These are phyloP conservation scores for Homarus americanus DNA, from an alignment of 1,140 invertebrate genomes.

Conservation along the genomic window DNA sequence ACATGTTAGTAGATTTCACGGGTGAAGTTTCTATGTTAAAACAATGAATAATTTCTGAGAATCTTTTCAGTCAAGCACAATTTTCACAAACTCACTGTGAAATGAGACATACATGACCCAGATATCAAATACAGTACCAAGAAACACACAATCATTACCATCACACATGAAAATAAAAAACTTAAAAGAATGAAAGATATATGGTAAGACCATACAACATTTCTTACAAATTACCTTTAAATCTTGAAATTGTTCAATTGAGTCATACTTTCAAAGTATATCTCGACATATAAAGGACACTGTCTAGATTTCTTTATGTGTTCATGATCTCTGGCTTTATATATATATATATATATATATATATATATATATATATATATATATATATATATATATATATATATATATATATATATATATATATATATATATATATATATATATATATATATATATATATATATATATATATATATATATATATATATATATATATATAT, in stretches of 20 bases:
- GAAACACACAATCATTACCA: no score
- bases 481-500: slow-evolving; percentile 50
- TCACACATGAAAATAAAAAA: neutral
- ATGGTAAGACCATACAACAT: neutral
- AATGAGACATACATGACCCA: no score
- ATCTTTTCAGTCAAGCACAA: no score
- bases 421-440: slow-evolving; percentile 15
- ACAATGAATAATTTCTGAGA: no score
- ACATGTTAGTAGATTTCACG: no score
- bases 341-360: slow-evolving; percentile 22
- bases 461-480: slow-evolving; percentile 58
- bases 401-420: slow-evolving; percentile 27
- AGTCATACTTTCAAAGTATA: neutral
- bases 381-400: slow-evolving; percentile 42
- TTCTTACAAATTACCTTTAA: neutral
- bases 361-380: slow-evolving; percentile 32
- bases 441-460: slow-evolving; percentile 19
- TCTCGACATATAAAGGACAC: neutral
- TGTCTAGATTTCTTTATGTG: neutral
- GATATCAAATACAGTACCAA: no score
- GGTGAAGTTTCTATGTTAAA: no score
- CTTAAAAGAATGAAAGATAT: no score
- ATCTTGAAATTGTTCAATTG: neutral
- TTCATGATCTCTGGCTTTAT: neutral
- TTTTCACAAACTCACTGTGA: no score